Evolutionary conservation across 2,113 vertebrate species (phyloP).

Genomic region (Notiomystis cincta): DNA sequence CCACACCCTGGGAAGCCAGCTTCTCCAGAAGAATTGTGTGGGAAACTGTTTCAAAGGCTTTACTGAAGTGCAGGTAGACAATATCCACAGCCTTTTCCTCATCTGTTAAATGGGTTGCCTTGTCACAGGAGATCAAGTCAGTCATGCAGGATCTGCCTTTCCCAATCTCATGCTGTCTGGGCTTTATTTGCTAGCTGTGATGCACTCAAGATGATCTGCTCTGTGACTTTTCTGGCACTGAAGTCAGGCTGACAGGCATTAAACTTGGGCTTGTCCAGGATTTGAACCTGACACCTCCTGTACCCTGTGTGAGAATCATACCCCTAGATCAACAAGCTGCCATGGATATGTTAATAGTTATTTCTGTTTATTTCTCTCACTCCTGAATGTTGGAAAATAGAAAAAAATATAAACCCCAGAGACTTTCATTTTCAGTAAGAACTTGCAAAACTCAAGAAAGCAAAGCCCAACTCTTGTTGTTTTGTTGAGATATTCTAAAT

Average conservation of each 20-base stretch:
- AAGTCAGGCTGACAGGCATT: not conserved
- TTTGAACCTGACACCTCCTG: not conserved
- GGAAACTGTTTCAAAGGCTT: not conserved
- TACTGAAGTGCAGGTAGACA: not conserved
- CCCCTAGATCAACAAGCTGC: not conserved
- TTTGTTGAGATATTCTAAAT: accelerated
- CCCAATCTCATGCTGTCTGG: not conserved
- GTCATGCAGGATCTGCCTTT: not conserved
- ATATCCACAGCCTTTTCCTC: not conserved
- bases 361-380: not conserved
- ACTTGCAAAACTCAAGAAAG: not conserved
- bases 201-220: not conserved
- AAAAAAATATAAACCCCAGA: not conserved
- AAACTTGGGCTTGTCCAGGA: not conserved
- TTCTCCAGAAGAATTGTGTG: not conserved
- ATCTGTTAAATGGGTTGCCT: too few relatives aligned
- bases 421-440: not conserved
- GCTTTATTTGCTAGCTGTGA: not conserved
- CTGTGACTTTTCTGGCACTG: not conserved
- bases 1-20: not conserved
- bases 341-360: not conserved
- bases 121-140: not conserved
- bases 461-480: not conserved
- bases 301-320: not conserved
- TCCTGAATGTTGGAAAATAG: not conserved